phyloP scores from a whole-genome alignment of 1,140 invertebrate species.

The Drosophila nasuta region DNA sequence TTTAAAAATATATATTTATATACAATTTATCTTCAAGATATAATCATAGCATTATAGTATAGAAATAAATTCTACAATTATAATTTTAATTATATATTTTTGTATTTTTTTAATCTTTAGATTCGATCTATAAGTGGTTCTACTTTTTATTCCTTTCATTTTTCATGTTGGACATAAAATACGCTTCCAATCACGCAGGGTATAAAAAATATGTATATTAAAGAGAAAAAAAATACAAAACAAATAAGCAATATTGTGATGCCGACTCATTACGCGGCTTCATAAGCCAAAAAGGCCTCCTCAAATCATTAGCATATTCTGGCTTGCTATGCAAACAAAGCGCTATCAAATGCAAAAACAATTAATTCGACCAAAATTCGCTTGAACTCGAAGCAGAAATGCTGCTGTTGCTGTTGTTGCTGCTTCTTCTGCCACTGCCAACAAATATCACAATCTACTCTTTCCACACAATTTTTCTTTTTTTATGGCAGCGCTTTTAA shows the following conservation, averaged over 20 bases:
- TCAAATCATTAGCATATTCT: constrained; percentile 66
- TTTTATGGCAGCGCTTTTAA: constrained; percentile 7
- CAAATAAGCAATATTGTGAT: constrained; percentile 3
- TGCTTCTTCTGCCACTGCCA: constrained; percentile 13
- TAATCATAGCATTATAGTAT: too few species aligned
- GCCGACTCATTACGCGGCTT: constrained; percentile 48
- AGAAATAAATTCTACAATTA: too few species aligned
- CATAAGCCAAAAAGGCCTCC: constrained; percentile 47
- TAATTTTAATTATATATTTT: too few species aligned
- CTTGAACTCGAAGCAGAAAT: constrained; percentile 30
- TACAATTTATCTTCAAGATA: too few species aligned
- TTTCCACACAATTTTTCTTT: background rate
- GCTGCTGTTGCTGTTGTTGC: background rate
- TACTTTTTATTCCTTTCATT: background rate
- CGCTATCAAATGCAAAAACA: constrained; percentile 64
- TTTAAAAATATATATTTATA: too few species aligned
- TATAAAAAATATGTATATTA: background rate
- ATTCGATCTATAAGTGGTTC: too few species aligned
- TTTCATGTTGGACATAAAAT: background rate
- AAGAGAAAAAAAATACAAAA: constrained; percentile 9
- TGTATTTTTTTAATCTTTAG: too few species aligned
- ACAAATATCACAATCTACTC: constrained; percentile 6
- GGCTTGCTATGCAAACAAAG: constrained; percentile 45
- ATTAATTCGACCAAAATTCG: constrained; percentile 62
- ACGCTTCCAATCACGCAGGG: background rate